These are phyloP conservation scores for Emydoidea blandingii DNA, from an alignment of 2,797 vertebrate species.

Conservation along the genomic window DNA sequence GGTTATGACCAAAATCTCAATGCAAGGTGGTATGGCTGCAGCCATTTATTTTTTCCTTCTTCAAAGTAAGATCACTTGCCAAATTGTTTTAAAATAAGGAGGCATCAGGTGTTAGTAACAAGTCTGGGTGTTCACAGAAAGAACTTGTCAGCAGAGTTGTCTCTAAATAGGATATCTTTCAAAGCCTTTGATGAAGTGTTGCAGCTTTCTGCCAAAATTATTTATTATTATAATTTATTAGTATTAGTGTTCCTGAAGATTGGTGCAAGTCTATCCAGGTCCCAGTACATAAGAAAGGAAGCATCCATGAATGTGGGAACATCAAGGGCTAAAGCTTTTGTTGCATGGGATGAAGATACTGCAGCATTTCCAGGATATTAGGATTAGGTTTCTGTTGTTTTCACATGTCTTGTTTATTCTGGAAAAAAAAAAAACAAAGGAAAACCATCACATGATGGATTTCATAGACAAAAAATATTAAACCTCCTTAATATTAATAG, in stretches of 20 bases:
- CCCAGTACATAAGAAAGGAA: neutral
- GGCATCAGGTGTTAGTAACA: conserved; percentile 38
- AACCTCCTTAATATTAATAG: neutral
- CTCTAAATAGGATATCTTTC: conserved; percentile 46
- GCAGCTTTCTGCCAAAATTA: conserved; percentile 16
- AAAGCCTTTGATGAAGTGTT: conserved; percentile 31
- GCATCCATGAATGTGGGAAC: neutral
- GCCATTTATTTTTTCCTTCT: neutral
- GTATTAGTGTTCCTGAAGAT: neutral
- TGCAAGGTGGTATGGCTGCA: neutral
- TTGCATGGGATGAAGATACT: neutral
- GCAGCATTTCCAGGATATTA: neutral
- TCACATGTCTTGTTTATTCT: neutral
- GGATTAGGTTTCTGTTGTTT: neutral
- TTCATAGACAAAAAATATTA: neutral
- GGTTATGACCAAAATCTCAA: accelerated
- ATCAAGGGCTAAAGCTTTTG: neutral
- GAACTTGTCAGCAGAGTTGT: conserved; percentile 8
- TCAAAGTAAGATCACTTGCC: neutral
- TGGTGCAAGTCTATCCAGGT: neutral
- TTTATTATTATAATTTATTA: neutral
- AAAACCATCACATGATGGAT: neutral
- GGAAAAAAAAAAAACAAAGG: neutral
- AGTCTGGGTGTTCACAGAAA: conserved; percentile 51
- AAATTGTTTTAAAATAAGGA: conserved; percentile 30